These are phyloP conservation scores for Astatotilapia flaviijosephi DNA, from an alignment of 2,113 vertebrate genomes.

Conservation along the genomic window DNA sequence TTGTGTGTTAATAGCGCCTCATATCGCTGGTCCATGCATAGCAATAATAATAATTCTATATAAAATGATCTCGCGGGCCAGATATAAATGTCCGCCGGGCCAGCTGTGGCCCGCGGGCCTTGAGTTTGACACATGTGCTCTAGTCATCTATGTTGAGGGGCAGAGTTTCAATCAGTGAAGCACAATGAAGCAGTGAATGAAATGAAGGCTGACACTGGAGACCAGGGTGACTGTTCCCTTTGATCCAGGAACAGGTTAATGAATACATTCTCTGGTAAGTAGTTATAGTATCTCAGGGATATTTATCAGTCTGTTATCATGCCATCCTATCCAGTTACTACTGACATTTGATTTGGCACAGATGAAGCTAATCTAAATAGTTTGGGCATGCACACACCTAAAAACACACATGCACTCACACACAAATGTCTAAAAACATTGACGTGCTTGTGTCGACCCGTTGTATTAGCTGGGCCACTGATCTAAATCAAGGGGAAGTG, in stretches of 20 bases:
- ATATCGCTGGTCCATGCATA: background rate
- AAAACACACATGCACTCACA: background rate
- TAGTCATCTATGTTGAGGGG: background rate
- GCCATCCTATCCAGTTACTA: background rate
- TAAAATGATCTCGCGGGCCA: background rate
- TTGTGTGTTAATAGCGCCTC: background rate
- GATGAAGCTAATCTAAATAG: background rate
- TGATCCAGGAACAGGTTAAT: background rate
- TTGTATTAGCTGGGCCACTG: background rate
- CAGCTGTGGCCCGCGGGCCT: background rate
- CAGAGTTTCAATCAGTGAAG: background rate
- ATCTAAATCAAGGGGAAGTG: background rate
- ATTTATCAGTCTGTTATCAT: background rate
- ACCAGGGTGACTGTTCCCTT: background rate
- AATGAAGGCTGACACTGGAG: background rate
- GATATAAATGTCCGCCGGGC: background rate
- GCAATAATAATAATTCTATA: background rate
- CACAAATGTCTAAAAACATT: background rate
- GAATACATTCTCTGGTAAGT: background rate
- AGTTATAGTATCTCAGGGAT: background rate
- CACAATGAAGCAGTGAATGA: background rate
- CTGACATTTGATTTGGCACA: background rate
- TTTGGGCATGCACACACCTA: background rate
- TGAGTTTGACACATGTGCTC: background rate
- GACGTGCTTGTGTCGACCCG: background rate